A percentile compares a stretch with the other conserved stretches of the same genome.
Evolutionary conservation across 1,140 invertebrate genomes (phyloP).

Genomic region (Pseudomyrmex cubaensis): DNA sequence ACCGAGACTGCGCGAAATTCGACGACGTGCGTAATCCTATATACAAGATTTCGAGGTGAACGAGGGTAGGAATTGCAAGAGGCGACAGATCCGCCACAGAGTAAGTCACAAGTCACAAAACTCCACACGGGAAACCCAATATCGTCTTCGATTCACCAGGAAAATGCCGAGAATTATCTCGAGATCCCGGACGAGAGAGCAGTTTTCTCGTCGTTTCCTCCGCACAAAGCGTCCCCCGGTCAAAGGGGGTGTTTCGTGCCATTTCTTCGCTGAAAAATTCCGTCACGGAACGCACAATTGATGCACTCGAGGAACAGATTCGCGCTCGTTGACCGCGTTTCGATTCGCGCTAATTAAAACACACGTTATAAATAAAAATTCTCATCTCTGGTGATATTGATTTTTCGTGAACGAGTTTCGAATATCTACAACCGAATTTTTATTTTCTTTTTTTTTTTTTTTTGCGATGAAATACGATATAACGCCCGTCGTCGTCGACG

Average conservation of each 20-base stretch:
- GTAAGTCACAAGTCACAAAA: constrained; percentile 31
- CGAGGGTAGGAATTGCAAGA: background rate
- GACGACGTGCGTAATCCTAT: background rate
- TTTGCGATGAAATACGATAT: constrained; percentile 17
- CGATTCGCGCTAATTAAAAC: background rate
- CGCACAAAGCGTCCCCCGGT: background rate
- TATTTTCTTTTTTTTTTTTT: constrained; percentile 22
- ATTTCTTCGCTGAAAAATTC: constrained; percentile 8
- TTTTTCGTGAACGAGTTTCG: background rate
- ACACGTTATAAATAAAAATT: background rate
- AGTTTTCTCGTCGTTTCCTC: constrained; percentile 27
- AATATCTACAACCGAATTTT: background rate
- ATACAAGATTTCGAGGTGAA: background rate
- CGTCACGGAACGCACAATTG: background rate
- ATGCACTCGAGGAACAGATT: background rate
- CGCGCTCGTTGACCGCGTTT: background rate
- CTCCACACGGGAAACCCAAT: background rate
- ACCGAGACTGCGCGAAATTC: background rate
- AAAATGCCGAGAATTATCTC: constrained; percentile 44
- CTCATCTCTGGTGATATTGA: background rate
- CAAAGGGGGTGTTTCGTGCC: background rate
- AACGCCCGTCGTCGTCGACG: background rate
- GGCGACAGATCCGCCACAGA: background rate
- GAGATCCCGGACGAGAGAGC: background rate
- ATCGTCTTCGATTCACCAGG: background rate